Percentiles rank a stretch among this genome's conserved stretches.
These are phyloP conservation scores for Hippocampus kuda DNA, from an alignment of 2,797 vertebrate genomes.

Conservation along the genomic window DNA sequence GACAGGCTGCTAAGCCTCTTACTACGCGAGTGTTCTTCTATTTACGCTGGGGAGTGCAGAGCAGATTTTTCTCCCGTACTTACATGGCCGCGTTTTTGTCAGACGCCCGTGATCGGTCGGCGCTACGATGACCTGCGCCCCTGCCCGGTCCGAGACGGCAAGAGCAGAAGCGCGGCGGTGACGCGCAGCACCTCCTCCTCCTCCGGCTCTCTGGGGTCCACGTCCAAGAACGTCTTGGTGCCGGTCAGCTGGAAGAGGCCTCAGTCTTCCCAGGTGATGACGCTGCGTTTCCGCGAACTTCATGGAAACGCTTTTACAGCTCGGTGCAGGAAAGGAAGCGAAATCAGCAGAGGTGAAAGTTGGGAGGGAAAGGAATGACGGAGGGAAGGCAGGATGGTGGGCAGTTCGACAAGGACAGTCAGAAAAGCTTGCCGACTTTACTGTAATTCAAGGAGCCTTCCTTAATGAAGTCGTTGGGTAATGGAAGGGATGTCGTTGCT, in stretches of 20 bases:
- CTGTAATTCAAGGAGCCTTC: too few species aligned
- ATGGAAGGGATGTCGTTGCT: too few species aligned
- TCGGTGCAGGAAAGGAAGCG: too few species aligned
- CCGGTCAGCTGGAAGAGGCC: conserved; percentile 98
- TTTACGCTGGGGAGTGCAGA: neutral
- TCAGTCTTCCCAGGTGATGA: conserved; percentile 86
- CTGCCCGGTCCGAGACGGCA: conserved; percentile 78
- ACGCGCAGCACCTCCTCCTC: conserved; percentile 78
- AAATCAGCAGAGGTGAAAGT: too few species aligned
- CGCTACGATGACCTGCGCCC: conserved; percentile 86
- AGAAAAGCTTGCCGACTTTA: too few species aligned
- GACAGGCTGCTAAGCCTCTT: neutral
- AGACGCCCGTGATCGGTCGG: conserved; percentile 92
- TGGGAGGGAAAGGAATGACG: too few species aligned
- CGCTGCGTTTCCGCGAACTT: neutral
- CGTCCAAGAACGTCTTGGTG: conserved; percentile 90
- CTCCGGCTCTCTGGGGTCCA: conserved; percentile 94
- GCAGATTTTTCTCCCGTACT: conserved; percentile 20
- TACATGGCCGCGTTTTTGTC: conserved; percentile 3
- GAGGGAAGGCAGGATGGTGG: too few species aligned
- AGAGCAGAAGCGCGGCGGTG: conserved; percentile 77
- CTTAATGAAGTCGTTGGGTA: too few species aligned
- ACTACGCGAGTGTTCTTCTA: neutral
- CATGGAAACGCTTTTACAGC: neutral
- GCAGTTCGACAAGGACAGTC: too few species aligned